Evolutionary conservation across 2,113 vertebrate genomes (phyloP), one percentile per base, ranked within the genome.

Genomic region (Thomomys bottae): DNA sequence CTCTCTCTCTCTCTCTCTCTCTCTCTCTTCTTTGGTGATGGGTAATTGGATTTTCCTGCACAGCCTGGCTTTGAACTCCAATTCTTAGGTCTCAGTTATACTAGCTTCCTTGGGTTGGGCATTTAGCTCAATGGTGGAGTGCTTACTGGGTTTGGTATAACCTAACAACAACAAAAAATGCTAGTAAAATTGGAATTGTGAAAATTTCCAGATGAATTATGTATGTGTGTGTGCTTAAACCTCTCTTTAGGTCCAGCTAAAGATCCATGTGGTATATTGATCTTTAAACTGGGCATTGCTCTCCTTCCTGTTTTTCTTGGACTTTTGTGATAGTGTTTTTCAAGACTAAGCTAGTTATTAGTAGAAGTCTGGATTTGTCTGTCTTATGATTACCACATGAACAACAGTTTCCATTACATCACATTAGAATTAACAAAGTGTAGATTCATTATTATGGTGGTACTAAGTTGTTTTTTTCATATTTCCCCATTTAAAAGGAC

Each of bases 251-350:
- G 49, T 66, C 57, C 20, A 89, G n/a, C n/a, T n/a, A n/a, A 57
- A 89, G 54, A 71, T 76, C 8, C 82, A 77, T 82, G 28, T 87
- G 36, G 18, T 90, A 57, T 89, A 64, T 92, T 83, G 9, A 49
- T 66, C 15, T 61, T 49, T 38, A 68, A 68, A 68, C 66, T 67
- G 32, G 66, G 32, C 24, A 12, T 67, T 67, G 20, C 49, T 70
- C 34, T 9, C 2, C 15, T 71, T 59, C 24, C 26, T 30, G n/a
- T n/a, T n/a, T n/a, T n/a, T n/a, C n/a, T n/a, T n/a, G n/a, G n/a
- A n/a, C n/a, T n/a, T n/a, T n/a, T n/a, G n/a, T n/a, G 18, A 26
- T 76, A 26, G n/a, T 32, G 26, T 71, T 83, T 87, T 83, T 82
- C 24, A 89, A 59, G 54, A 87, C 30, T 32, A 34, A 83, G 70